Percentiles rank a stretch among this genome's conserved stretches.
Conservation (phyloP, 2,113 vertebrate genomes). For the Nycticryphes semicollaris region DNA sequence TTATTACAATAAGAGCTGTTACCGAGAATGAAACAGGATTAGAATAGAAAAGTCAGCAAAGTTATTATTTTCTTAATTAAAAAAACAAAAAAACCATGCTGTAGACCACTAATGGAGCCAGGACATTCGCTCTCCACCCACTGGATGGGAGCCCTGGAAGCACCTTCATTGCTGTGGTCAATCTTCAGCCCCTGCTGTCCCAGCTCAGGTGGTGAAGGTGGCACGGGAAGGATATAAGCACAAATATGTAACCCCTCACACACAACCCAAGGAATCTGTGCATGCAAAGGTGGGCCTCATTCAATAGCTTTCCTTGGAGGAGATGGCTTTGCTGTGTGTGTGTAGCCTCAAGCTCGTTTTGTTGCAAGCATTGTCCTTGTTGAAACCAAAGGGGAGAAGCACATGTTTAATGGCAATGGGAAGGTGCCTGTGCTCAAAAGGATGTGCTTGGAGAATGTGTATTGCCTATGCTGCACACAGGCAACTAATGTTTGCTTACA, state of each 20-base stretch:
- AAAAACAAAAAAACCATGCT: neutral
- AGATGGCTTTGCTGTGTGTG: neutral
- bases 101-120: neutral
- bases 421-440: neutral
- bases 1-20: neutral
- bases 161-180: accelerated
- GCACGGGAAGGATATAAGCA: neutral
- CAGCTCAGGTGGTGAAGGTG: neutral
- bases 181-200: neutral
- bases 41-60: neutral
- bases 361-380: neutral
- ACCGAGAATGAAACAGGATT: neutral
- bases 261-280: accelerated
- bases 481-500: neutral
- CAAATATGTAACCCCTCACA: too few species aligned
- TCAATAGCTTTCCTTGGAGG: neutral
- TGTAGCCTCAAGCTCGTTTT: neutral
- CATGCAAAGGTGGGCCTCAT: neutral
- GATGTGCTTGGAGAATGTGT: neutral
- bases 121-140: neutral
- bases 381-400: neutral
- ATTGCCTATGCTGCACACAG: neutral
- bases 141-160: neutral
- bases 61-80: neutral
- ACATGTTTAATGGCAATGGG: neutral